Conservation (phyloP, 2,797 vertebrate species). For the Periophthalmus magnuspinnatus region DNA sequence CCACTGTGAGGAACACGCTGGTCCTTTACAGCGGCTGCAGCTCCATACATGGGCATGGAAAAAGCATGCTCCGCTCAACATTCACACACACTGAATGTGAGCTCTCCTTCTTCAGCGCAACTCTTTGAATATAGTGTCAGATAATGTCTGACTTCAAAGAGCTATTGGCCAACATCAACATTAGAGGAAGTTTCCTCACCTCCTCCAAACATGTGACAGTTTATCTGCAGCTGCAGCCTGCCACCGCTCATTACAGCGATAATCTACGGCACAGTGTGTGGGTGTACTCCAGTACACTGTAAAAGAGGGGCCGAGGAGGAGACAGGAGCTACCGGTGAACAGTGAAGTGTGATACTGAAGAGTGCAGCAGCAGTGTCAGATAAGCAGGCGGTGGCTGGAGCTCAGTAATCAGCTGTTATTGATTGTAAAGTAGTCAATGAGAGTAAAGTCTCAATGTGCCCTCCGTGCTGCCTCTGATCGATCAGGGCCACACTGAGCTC, state of each 20-base stretch:
- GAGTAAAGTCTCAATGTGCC: conserved; percentile 68
- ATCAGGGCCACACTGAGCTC: conserved; percentile 51
- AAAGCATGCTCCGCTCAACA: conserved; percentile 52
- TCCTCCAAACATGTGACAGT: conserved; percentile 17
- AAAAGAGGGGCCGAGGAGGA: conserved; percentile 2
- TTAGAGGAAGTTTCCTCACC: conserved; percentile 1
- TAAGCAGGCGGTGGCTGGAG: conserved; percentile 49
- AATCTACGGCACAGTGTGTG: conserved; percentile 27
- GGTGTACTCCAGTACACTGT: conserved; percentile 6
- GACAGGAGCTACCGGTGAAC: conserved; percentile 32
- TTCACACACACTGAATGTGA: conserved; percentile 37
- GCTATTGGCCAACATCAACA: conserved; percentile 6
- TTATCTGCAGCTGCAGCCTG: conserved; percentile 40
- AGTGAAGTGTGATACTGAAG: conserved; percentile 26
- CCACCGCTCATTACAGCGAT: conserved; percentile 40
- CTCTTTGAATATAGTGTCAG: conserved; percentile 47
- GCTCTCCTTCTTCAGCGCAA: conserved; percentile 54
- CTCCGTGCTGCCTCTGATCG: conserved; percentile 58
- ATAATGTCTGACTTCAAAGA: conserved; percentile 32
- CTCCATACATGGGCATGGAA: conserved; percentile 74
- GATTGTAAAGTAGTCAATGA: conserved; percentile 67
- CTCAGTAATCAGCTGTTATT: conserved; percentile 67
- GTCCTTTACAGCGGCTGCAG: conserved; percentile 53
- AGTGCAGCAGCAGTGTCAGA: conserved; percentile 31
- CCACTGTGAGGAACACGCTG: conserved; percentile 48